These are phyloP conservation scores for Alfaro cultratus DNA, from an alignment of 2,797 vertebrate species.

Conservation along the genomic window DNA sequence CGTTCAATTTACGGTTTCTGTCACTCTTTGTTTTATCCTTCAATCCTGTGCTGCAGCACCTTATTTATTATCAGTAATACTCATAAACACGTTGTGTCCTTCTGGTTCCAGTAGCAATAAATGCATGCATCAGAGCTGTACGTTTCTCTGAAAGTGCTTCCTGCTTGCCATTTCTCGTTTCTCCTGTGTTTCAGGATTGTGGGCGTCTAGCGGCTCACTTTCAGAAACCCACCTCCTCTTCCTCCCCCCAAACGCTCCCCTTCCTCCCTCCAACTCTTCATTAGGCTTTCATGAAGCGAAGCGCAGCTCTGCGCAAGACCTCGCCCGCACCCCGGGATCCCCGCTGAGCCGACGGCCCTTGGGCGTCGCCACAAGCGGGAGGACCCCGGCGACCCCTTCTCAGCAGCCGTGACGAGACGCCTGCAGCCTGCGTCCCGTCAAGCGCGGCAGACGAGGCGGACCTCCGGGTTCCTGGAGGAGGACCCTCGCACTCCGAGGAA, in stretches of 20 bases:
- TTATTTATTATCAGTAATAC: conserved; percentile 59
- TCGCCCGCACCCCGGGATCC: conserved; percentile 74
- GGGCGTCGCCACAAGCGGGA: conserved; percentile 78
- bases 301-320: conserved; percentile 78
- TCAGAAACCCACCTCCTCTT: conserved; percentile 41
- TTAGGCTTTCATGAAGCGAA: conserved; percentile 82
- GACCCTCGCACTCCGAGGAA: conserved; percentile 61
- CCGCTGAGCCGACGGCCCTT: conserved; percentile 82
- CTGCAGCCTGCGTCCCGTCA: conserved; percentile 76
- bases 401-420: conserved; percentile 77
- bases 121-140: conserved; percentile 33
- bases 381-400: conserved; percentile 81
- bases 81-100: conserved; percentile 30
- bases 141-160: conserved; percentile 35
- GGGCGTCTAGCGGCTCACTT: conserved; percentile 58
- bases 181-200: conserved; percentile 61
- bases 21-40: neutral
- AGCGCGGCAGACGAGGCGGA: conserved; percentile 58
- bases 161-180: conserved; percentile 21
- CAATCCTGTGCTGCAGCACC: conserved; percentile 34
- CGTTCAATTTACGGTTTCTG: conserved; percentile 8
- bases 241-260: too few relatives aligned
- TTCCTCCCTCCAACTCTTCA: conserved; percentile 71
- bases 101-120: conserved; percentile 61
- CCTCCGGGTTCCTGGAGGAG: conserved; percentile 43